These are phyloP conservation scores for Halcyon badia DNA, from an alignment of 2,797 vertebrate species.

Conservation along the genomic window DNA sequence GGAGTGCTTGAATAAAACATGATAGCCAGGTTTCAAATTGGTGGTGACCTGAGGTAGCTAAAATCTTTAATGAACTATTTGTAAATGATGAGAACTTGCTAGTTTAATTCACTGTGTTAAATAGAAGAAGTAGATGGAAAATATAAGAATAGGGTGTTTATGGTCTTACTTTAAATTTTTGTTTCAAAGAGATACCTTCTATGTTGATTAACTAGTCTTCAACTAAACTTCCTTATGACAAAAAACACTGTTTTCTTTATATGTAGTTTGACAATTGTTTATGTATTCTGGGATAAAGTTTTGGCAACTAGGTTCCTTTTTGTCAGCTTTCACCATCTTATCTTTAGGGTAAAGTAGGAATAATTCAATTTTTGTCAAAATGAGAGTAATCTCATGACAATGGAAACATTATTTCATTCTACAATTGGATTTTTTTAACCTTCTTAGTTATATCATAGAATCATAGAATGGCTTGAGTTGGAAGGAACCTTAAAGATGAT, in stretches of 20 bases:
- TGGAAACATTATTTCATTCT: not conserved
- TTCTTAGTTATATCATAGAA: not conserved
- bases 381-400: not conserved
- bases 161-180: not conserved
- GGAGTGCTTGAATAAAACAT: slow-evolving; percentile 54
- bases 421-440: not conserved
- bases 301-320: not conserved
- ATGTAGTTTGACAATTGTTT: not conserved
- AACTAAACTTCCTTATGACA: not conserved
- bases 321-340: not conserved
- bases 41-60: slow-evolving; percentile 62
- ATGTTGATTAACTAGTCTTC: not conserved
- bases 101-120: slow-evolving; percentile 68
- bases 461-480: no score
- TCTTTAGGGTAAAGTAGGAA: not conserved
- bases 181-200: not conserved
- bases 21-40: slow-evolving; percentile 64
- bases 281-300: not conserved
- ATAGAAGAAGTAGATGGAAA: slow-evolving; percentile 49
- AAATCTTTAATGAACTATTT: slow-evolving; percentile 70
- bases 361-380: not conserved
- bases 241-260: not conserved
- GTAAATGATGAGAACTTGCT: slow-evolving; percentile 71
- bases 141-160: slow-evolving; percentile 10
- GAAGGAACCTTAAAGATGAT: no score